Base-by-base conservation (phyloP, 2,888 invertebrate species). In the Eupsilia transversa region DNA sequence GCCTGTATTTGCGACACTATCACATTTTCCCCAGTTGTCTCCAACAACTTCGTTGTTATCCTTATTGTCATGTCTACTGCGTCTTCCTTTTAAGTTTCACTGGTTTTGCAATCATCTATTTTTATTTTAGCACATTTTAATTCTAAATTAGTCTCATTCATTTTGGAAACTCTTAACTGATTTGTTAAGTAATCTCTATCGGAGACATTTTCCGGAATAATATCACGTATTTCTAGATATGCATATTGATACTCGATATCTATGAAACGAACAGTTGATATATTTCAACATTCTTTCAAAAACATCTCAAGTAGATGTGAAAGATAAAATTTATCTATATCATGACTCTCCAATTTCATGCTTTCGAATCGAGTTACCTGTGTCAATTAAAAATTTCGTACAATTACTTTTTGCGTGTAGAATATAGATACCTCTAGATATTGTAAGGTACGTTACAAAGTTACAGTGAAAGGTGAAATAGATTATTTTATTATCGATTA, bases 381-480 rank as follows among this genome's bases (percentile, higher is more conserved):
- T 89, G 84, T 85, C 89, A 89, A 91, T 92, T 91, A 91, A 87
- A 82, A 86, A 82, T 83, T 88, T 87, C 70, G 82, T 86, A 85
- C 91, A 88, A 88, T 93, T 91, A 92, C 91, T 91, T 91, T 88
- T 93, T 89, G 93, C 93, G 91, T 93, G 93, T 89, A 82, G 79
- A 83, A 84, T 77, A 80, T 81, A 72, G 75, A 79, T 82, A 75
- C 81, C 83, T 79, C 80, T 84, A 81, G 74, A 67, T 79, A 83
- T 78, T 86, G 83, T 84, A 83, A 82, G 74, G 81, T 81, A 82
- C 83, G 83, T 86, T 83, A 84, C 77, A 84, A 82, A 83, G 74
- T 80, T 77, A 73, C 77, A 86, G 82, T 81, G 79, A 85, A 88
- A 87, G 85, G 82, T 80, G 78, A 84, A 76, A 80, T 72, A 82